A percentile compares a stretch with the other conserved stretches of the same genome.
Conservation (phyloP, 2,113 vertebrate genomes). For the Ascaphus truei region DNA sequence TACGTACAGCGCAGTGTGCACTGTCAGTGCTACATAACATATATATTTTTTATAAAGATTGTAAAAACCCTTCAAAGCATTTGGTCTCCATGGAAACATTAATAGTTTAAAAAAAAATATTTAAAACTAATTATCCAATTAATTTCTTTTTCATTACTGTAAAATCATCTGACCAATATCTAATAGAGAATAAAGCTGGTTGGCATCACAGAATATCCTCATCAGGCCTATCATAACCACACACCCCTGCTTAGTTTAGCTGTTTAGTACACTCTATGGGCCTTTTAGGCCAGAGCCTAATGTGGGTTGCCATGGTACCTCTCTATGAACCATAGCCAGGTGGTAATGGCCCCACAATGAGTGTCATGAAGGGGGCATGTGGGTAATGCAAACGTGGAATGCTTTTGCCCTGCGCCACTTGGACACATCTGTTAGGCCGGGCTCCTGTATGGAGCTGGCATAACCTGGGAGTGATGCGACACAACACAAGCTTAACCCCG, state of each 20-base stretch:
- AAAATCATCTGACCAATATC: conserved; percentile 3
- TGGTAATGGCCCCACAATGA: conserved; percentile 33
- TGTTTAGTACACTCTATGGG: conserved; percentile 25
- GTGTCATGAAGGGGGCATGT: conserved; percentile 25
- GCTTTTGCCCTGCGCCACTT: conserved; percentile 6
- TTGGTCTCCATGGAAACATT: no score
- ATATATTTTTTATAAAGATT: no score
- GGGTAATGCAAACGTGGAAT: not conserved
- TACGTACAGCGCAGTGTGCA: no score
- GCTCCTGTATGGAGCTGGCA: no score
- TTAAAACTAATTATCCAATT: no score
- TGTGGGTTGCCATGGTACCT: conserved; percentile 11
- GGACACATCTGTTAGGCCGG: no score
- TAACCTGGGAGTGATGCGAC: no score
- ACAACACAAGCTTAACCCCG: no score
- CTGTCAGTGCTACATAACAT: no score
- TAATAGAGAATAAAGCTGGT: not conserved
- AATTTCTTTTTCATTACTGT: not conserved
- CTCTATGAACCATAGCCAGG: conserved; percentile 7
- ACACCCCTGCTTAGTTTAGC: conserved; percentile 11
- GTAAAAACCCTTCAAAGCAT: no score
- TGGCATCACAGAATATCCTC: not conserved
- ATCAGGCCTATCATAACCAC: conserved; percentile 12
- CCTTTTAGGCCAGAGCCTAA: conserved; percentile 13
- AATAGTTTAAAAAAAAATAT: no score